A percentile compares a stretch with the other conserved stretches of the same genome.
Conservation (phyloP, 2,888 invertebrate species). For the Lacanobia wlatinum region DNA sequence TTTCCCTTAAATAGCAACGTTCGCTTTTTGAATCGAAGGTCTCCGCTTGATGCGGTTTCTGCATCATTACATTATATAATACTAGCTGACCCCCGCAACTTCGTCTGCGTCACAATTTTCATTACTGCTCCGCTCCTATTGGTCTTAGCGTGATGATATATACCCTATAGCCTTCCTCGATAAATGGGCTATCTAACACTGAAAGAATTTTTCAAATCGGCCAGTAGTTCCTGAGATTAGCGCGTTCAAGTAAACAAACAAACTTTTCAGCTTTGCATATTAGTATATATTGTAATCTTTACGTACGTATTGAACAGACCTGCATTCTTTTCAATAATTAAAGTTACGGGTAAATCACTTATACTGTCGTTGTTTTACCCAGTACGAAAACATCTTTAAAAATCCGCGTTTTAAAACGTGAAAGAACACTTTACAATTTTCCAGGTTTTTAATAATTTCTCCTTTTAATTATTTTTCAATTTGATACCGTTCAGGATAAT, state of each 20-base stretch:
- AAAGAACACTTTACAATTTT: background rate
- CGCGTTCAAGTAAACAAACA: no score
- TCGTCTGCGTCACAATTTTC: no score
- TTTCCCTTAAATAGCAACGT: slow-evolving; percentile 10
- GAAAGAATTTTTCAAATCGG: no score
- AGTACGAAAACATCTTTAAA: background rate
- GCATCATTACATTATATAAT: background rate
- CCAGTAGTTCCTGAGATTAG: no score
- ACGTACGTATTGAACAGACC: background rate
- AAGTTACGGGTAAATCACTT: background rate
- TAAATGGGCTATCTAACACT: no score
- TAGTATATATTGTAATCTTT: no score
- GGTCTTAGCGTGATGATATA: no score
- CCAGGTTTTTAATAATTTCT: background rate
- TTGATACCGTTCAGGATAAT: background rate
- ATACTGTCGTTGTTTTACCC: background rate
- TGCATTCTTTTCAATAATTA: background rate
- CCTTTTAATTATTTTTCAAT: slow-evolving; percentile 21
- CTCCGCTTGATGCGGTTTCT: background rate
- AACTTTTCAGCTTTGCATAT: no score
- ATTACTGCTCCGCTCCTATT: no score
- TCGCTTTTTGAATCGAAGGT: slow-evolving; percentile 12
- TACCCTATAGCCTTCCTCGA: no score
- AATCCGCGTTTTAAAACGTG: background rate
- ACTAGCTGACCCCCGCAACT: no score